Percentiles rank a stretch among this genome's conserved stretches.
Conservation (phyloP, 2,797 vertebrate genomes). For the Peromyscus melanophrys region DNA sequence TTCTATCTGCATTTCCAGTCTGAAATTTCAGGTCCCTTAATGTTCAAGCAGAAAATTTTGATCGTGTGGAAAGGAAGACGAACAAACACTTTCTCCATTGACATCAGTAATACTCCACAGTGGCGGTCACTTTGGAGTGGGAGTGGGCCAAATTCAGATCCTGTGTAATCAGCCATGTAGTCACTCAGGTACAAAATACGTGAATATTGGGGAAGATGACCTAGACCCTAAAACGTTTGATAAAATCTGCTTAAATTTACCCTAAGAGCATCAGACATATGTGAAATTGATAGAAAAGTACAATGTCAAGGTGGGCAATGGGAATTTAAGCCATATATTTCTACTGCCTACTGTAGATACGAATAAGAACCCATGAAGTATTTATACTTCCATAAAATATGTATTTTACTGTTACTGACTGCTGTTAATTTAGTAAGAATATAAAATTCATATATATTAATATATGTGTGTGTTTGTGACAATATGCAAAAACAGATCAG, state of each 20-base stretch:
- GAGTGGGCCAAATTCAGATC: not conserved
- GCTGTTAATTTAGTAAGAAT: not conserved
- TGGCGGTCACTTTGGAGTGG: not conserved
- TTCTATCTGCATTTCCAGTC: not conserved
- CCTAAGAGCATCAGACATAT: not conserved
- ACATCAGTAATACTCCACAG: not conserved
- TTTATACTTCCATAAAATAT: not conserved
- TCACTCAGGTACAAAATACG: not conserved
- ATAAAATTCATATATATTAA: not conserved
- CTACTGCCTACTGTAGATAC: not conserved
- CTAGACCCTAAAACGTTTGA: not conserved
- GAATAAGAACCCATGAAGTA: not conserved
- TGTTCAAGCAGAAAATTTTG: conserved; percentile 27
- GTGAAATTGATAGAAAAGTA: not conserved
- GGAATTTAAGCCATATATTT: not conserved
- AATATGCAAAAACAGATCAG: not conserved
- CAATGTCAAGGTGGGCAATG: not conserved
- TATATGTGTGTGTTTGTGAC: not conserved
- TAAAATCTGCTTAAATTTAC: not conserved
- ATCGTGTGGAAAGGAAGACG: not conserved
- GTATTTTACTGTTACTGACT: not conserved
- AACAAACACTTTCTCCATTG: not conserved
- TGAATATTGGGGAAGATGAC: not conserved
- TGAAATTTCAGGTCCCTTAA: not conserved
- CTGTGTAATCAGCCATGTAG: not conserved